These are phyloP conservation scores for Sylvietta virens DNA, from an alignment of 2,113 vertebrate species.

Conservation along the genomic window DNA sequence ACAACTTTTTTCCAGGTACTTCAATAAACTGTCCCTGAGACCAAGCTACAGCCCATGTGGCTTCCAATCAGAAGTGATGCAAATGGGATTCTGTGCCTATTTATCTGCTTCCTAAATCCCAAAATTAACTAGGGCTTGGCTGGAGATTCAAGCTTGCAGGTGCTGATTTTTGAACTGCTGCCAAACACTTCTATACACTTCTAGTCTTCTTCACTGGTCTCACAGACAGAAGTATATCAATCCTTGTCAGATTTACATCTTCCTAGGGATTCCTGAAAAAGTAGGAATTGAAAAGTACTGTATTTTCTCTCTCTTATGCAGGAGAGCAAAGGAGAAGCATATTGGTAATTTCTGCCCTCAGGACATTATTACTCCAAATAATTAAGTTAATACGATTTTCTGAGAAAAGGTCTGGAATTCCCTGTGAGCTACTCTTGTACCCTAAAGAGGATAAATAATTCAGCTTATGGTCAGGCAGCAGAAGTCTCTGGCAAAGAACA, in stretches of 20 bases:
- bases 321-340: background rate
- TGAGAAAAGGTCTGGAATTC: background rate
- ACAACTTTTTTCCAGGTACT: background rate
- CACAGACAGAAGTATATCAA: background rate
- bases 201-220: background rate
- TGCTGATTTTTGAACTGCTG: background rate
- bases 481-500: background rate
- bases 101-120: background rate
- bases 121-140: background rate
- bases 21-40: background rate
- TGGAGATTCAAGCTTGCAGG: background rate
- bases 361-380: background rate
- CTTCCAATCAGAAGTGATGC: background rate
- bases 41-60: rapidly evolving
- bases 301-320: background rate
- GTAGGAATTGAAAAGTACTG: background rate
- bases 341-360: background rate
- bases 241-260: background rate
- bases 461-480: background rate
- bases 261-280: background rate
- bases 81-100: background rate
- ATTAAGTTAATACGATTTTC: background rate
- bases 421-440: background rate
- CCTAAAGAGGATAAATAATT: background rate
- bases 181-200: background rate